These are phyloP conservation scores for Chelonoidis abingdonii DNA, from an alignment of 2,113 vertebrate genomes.

Conservation along the genomic window DNA sequence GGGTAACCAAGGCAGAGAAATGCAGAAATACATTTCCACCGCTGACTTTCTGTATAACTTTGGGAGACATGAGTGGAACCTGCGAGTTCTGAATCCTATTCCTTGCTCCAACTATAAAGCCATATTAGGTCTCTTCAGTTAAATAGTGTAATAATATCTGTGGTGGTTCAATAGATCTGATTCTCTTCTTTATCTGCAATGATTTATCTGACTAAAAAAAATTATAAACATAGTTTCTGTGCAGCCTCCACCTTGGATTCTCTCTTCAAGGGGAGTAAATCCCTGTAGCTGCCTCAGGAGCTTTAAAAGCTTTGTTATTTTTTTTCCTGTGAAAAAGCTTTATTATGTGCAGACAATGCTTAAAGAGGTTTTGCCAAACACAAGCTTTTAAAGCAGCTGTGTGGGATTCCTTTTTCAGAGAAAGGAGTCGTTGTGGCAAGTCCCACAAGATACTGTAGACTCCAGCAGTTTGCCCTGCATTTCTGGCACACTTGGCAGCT, in stretches of 20 bases:
- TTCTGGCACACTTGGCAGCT: neutral
- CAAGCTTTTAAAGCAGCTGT: constrained; percentile 55
- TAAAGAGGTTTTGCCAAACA: constrained; percentile 68
- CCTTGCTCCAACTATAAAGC: neutral
- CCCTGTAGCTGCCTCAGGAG: constrained; percentile 41
- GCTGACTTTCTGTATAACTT: too few relatives aligned
- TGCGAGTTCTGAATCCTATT: neutral
- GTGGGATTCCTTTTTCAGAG: constrained; percentile 34
- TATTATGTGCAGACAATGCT: constrained; percentile 53
- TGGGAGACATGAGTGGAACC: neutral
- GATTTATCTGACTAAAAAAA: neutral
- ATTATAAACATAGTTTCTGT: constrained; percentile 38
- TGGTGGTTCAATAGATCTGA: neutral
- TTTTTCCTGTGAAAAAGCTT: constrained; percentile 62
- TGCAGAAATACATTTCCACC: neutral
- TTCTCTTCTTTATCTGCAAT: neutral
- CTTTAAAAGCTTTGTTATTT: constrained; percentile 48
- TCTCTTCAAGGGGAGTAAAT: constrained; percentile 40
- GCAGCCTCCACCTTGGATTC: constrained; percentile 16
- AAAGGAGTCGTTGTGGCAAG: neutral
- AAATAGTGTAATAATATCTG: neutral
- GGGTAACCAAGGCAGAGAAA: neutral
- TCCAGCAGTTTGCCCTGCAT: neutral
- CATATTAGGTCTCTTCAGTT: neutral
- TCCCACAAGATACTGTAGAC: neutral